Base-by-base conservation (phyloP, 2,888 invertebrate species). In the Strigamia transsilvanica region DNA sequence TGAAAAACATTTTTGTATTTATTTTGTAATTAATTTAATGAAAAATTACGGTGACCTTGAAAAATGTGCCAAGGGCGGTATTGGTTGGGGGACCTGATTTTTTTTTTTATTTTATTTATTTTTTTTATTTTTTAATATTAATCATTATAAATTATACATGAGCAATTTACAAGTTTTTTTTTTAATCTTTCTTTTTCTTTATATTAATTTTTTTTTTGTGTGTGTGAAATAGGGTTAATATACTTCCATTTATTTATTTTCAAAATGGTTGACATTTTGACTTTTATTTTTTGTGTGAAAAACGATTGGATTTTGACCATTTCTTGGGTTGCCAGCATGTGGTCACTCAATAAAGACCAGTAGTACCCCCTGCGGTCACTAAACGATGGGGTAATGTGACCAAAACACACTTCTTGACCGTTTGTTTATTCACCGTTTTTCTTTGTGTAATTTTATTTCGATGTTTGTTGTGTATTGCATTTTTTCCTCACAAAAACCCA, bases 321-420 rank as follows among this genome's bases (percentile, higher is more conserved):
- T 46, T 46, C 61, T 61, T 61, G n/a, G 18, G 6, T 18, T 10
- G 21, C n/a, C 61, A 23, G 61, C 61, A 61, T 61, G 61, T 9
- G 61, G 61, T 61, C 61, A 18, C 6, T 23, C 10, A 9, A 2
- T 18, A 61, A 61, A 61, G 61, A 18, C 61, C 61, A 61, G 61
- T 61, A 61, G 61, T 18, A 61, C 61, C 61, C 61, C 61, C 61
- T 61, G 61, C 18, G 61, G 61, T 5, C 23, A 61, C 23, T 61
- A 23, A 18, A n/a, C 10, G 21, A 61, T 18, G 61, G 61, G 61
- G 61, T 18, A 23, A 61, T 15, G 61, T 61, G 61, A 61, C 61
- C 61, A 61, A 61, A 61, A 61, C 61, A 61, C 61, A 61, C 61
- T 61, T 61, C 61, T 61, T 61, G 61, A 61, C 61, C 61, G n/a